Evolutionary conservation across 2,113 vertebrate species (phyloP).

Genomic region (Hemibagrus wyckioides): DNA sequence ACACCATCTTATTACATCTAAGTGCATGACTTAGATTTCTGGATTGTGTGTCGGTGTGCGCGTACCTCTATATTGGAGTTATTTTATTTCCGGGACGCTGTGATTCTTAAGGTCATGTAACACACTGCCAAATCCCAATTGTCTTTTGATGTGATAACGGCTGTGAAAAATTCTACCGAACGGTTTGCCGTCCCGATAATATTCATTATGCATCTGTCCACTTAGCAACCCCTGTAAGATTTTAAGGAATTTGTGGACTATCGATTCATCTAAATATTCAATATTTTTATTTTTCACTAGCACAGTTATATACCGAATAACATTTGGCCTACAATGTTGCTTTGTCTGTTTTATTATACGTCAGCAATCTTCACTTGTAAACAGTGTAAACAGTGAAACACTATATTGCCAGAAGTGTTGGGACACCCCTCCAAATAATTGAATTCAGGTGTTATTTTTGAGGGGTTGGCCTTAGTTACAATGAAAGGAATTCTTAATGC

Average conservation of each 20-base stretch:
- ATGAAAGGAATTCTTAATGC: too few species aligned
- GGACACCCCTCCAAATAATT: too few species aligned
- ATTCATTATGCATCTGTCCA: background rate
- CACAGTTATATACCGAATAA: too few species aligned
- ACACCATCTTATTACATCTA: background rate
- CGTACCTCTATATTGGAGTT: background rate
- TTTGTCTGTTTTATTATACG: background rate
- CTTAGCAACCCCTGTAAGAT: background rate
- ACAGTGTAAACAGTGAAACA: background rate
- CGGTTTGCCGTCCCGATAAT: background rate
- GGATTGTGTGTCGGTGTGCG: background rate
- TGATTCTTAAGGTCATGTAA: constrained; percentile 29
- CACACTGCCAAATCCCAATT: constrained; percentile 25
- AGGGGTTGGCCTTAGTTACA: too few species aligned
- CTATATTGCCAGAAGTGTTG: too few species aligned
- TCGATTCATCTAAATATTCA: background rate
- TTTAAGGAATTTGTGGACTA: background rate
- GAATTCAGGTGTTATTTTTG: too few species aligned
- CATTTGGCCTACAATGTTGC: background rate
- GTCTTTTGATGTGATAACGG: background rate
- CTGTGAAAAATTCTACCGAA: background rate
- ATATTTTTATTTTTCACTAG: background rate
- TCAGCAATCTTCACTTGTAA: background rate
- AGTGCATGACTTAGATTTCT: background rate
- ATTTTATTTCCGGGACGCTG: constrained; percentile 24